These are phyloP conservation scores for Platycheirus rosarum DNA, from an alignment of 2,888 invertebrate genomes.

Conservation along the genomic window DNA sequence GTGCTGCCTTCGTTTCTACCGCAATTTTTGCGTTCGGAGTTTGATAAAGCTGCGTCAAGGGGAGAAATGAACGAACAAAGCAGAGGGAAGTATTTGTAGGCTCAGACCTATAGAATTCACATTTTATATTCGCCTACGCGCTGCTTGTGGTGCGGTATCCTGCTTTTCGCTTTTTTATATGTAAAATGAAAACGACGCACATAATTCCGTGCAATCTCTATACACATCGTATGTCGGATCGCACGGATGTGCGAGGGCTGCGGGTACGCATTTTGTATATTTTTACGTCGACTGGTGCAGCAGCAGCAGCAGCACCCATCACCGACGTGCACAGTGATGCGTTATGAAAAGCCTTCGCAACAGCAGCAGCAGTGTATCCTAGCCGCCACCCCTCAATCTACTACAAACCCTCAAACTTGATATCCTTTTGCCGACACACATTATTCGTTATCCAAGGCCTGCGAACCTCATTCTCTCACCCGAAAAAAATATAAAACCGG, in stretches of 20 bases:
- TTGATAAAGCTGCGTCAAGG: constrained; percentile 70
- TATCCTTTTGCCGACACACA: constrained; percentile 52
- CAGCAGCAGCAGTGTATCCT: constrained; percentile 13
- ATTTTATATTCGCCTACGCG: constrained; percentile 58
- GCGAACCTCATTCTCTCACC: constrained; percentile 60
- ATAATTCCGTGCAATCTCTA: constrained; percentile 57
- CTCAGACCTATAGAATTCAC: constrained; percentile 45
- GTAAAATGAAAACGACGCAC: constrained; percentile 65
- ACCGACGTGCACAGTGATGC: constrained; percentile 50
- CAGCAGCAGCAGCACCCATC: constrained; percentile 49
- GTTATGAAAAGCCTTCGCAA: constrained; percentile 54
- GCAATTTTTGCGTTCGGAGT: constrained; percentile 70
- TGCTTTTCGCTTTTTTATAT: constrained; percentile 63
- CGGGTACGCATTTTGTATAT: constrained; percentile 65
- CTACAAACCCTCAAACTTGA: constrained; percentile 25
- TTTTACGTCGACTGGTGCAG: constrained; percentile 10
- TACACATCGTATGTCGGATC: constrained; percentile 33
- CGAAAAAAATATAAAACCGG: constrained; percentile 57
- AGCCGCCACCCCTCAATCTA: background rate
- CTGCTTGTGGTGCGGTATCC: constrained; percentile 60
- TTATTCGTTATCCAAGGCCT: constrained; percentile 64
- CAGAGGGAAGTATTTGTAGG: constrained; percentile 25
- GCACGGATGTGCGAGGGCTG: constrained; percentile 61
- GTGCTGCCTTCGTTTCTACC: constrained; percentile 48
- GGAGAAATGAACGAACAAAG: constrained; percentile 9